A percentile compares a stretch with the other conserved stretches of the same genome.
These are phyloP conservation scores for Aphis gossypii DNA, from an alignment of 1,140 invertebrate species.

Conservation along the genomic window DNA sequence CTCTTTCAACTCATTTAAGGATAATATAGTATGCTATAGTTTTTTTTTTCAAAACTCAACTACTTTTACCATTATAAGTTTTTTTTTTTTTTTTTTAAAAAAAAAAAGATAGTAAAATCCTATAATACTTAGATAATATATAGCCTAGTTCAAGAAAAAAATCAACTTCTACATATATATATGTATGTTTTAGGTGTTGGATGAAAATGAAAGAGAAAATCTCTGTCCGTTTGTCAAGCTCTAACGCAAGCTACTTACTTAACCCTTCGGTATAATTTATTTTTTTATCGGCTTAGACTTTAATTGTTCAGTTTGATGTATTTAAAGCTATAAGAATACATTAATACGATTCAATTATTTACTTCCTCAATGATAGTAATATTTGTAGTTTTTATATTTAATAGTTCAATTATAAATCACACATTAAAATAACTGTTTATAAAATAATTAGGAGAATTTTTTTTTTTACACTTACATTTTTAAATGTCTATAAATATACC, in stretches of 20 bases:
- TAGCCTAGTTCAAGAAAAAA: background rate
- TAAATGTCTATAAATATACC: background rate
- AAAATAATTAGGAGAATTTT: background rate
- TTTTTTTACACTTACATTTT: background rate
- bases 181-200: background rate
- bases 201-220: constrained; percentile 13
- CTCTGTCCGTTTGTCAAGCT: background rate
- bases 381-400: background rate
- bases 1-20: background rate
- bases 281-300: background rate
- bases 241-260: background rate
- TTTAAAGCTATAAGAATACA: background rate
- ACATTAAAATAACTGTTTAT: background rate
- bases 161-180: background rate
- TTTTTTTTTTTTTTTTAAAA: too few relatives aligned
- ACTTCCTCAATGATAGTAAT: background rate
- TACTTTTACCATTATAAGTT: background rate
- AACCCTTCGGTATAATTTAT: background rate
- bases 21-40: background rate
- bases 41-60: constrained; percentile 6
- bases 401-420: background rate
- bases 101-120: background rate
- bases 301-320: background rate
- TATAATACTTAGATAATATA: background rate
- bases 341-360: background rate